Percentiles rank a stretch among this genome's conserved stretches.
Conservation (phyloP, 2,888 invertebrate genomes). For the Lithophane socia region DNA sequence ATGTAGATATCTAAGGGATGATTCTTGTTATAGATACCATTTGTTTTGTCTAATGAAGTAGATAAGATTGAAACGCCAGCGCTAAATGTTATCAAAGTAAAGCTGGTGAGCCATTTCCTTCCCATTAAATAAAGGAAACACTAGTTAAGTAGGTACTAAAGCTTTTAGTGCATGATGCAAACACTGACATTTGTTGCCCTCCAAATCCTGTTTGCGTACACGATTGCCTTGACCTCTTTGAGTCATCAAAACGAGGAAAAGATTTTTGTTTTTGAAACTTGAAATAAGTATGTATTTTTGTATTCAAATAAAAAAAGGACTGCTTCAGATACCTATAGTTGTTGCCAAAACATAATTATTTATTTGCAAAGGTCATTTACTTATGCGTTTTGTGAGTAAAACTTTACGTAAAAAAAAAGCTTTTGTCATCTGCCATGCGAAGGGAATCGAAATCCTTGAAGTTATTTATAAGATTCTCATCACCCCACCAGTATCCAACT, state of each 20-base stretch:
- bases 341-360: not conserved
- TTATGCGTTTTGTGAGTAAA: not conserved
- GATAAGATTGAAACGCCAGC: not conserved
- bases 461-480: not conserved
- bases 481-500: not conserved
- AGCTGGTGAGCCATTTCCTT: not conserved
- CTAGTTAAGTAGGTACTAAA: not conserved
- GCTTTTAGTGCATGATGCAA: slow-evolving; percentile 7
- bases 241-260: slow-evolving; percentile 35
- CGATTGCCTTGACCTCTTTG: slow-evolving; percentile 52
- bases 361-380: not conserved
- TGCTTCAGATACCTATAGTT: not conserved
- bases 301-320: not conserved
- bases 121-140: slow-evolving; percentile 15
- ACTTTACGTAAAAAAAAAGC: not conserved
- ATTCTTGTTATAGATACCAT: not conserved
- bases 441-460: slow-evolving; percentile 1
- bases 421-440: not conserved
- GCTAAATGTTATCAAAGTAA: not conserved
- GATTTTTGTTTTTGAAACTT: no score
- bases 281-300: not conserved
- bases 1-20: not conserved
- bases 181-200: slow-evolving; percentile 30
- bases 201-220: slow-evolving; percentile 26
- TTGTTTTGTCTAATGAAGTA: not conserved